phyloP scores from a whole-genome alignment of 2,888 invertebrate genomes.

The Microctonus aethiopoides region DNA sequence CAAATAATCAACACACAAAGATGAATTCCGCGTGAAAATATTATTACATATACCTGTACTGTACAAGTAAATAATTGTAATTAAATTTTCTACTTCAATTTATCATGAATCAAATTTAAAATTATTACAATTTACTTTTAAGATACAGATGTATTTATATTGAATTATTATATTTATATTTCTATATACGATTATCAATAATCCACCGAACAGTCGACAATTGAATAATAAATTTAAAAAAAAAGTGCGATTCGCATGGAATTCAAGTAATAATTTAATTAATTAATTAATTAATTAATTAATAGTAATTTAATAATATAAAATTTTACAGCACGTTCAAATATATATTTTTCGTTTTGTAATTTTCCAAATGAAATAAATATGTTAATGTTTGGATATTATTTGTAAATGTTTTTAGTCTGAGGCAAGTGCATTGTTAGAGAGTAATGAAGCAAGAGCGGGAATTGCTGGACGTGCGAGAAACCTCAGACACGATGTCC shows the following conservation, averaged over 20 bases:
- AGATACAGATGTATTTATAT: too few relatives aligned
- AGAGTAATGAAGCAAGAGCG: slow-evolving; percentile 62
- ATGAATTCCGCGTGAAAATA: neutral
- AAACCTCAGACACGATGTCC: slow-evolving; percentile 80
- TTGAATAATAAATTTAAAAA: too few relatives aligned
- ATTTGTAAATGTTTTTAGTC: slow-evolving; percentile 49
- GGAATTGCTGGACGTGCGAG: slow-evolving; percentile 78
- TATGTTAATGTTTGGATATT: neutral
- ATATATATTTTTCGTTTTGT: neutral
- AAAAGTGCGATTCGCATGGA: neutral
- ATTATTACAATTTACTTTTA: too few relatives aligned
- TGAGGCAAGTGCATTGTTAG: slow-evolving; percentile 61
- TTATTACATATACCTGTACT: too few relatives aligned
- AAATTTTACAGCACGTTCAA: neutral
- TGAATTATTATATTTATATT: too few relatives aligned
- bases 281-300: neutral
- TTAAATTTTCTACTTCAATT: too few relatives aligned
- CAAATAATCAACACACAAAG: slow-evolving; percentile 15
- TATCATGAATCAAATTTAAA: too few relatives aligned
- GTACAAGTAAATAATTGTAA: too few relatives aligned
- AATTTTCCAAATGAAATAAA: neutral
- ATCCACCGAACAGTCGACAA: slow-evolving; percentile 53
- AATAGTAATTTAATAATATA: neutral
- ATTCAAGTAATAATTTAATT: neutral
- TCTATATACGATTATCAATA: slow-evolving; percentile 24